Evolutionary conservation across 2,888 invertebrate species (phyloP).

Genomic region (Harmothoe impar): DNA sequence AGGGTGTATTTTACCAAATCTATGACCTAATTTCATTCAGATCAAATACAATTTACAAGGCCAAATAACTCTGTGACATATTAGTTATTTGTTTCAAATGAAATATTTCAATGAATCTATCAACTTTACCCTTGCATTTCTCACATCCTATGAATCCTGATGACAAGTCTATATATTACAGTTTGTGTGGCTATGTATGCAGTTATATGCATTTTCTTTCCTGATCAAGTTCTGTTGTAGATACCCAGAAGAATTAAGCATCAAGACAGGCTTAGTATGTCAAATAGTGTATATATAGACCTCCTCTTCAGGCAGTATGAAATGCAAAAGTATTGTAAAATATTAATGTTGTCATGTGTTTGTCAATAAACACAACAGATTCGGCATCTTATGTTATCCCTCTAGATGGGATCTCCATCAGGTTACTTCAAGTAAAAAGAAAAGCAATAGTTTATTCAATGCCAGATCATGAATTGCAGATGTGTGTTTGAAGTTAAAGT

Average conservation of each 20-base stretch:
- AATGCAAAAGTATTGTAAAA: constrained; percentile 58
- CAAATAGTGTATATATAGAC: constrained; percentile 27
- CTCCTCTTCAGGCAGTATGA: constrained; percentile 47
- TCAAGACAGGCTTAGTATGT: not conserved
- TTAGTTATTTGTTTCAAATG: no score
- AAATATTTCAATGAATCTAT: no score
- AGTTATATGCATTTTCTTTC: no score
- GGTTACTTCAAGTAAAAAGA: not conserved
- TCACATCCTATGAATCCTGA: no score
- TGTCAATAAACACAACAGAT: not conserved
- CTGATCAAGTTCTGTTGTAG: not conserved
- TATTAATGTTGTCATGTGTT: constrained; percentile 48
- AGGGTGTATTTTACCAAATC: no score
- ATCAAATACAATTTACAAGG: no score
- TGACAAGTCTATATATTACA: no score
- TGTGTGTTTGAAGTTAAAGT: not conserved
- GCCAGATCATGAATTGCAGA: no score
- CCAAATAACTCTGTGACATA: no score
- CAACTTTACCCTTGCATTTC: no score
- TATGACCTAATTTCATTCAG: no score
- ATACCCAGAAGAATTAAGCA: not conserved
- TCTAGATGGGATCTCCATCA: not conserved
- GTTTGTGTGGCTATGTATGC: no score
- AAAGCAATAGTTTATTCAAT: not conserved
- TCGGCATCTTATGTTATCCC: not conserved